phyloP scores from a whole-genome alignment of 2,888 invertebrate genomes.

The Thera obeliscata region DNA sequence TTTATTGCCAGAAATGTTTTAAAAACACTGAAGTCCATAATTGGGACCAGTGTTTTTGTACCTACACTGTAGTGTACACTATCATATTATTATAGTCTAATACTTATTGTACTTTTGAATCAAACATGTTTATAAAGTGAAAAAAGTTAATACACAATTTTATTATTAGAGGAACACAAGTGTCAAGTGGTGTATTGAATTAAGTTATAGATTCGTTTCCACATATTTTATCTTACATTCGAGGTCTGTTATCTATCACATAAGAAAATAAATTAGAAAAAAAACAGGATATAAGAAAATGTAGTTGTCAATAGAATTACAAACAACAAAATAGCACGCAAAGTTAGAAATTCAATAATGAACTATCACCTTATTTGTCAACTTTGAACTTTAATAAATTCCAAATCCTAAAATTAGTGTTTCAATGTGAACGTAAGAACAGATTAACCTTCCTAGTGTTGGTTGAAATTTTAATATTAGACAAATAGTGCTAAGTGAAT shows the following conservation, averaged over 20 bases:
- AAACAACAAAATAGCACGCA: constrained; percentile 71
- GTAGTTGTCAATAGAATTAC: constrained; percentile 72
- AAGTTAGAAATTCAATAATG: constrained; percentile 75
- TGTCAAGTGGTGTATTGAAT: constrained; percentile 57
- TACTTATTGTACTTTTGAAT: constrained; percentile 75
- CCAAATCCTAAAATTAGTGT: constrained; percentile 77
- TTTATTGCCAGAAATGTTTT: constrained; percentile 84
- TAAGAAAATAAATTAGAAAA: constrained; percentile 79
- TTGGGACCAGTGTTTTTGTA: constrained; percentile 57
- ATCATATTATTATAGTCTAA: constrained; percentile 63
- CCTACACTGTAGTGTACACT: constrained; percentile 65
- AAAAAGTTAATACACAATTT: constrained; percentile 35
- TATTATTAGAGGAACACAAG: constrained; percentile 66
- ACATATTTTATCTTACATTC: constrained; percentile 71
- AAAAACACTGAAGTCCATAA: constrained; percentile 75
- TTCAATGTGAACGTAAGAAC: constrained; percentile 62
- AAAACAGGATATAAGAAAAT: constrained; percentile 68
- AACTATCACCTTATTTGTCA: constrained; percentile 79
- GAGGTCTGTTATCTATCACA: constrained; percentile 80
- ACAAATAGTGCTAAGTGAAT: constrained; percentile 16
- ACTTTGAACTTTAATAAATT: constrained; percentile 81
- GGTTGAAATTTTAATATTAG: constrained; percentile 38
- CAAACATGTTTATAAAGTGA: constrained; percentile 40
- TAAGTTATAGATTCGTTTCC: constrained; percentile 74
- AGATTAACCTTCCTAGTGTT: constrained; percentile 34